Conservation (phyloP, 2,888 invertebrate species). For the Melanotus villosus region DNA sequence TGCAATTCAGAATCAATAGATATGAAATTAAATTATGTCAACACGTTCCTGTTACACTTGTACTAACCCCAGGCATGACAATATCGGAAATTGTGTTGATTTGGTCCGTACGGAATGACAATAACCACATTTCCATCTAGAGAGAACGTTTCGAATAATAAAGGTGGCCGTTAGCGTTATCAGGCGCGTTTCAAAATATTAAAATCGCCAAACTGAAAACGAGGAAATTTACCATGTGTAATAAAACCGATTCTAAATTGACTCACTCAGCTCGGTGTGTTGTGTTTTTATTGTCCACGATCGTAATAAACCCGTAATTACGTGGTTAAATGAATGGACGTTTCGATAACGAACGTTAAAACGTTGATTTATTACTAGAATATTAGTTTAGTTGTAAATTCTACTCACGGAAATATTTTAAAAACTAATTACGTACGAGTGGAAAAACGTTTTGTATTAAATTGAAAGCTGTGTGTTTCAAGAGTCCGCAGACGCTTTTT, state of each 20-base stretch:
- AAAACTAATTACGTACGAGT: not conserved
- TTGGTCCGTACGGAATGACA: not conserved
- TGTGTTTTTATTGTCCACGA: too few species aligned
- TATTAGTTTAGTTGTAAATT: not conserved
- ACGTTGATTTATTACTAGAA: too few species aligned
- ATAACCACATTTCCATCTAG: not conserved
- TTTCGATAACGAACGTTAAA: too few species aligned
- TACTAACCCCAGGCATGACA: not conserved
- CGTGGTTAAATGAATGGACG: too few species aligned
- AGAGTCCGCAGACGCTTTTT: not conserved
- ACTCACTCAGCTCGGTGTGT: too few species aligned
- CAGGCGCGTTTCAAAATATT: too few species aligned
- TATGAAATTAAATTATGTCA: not conserved
- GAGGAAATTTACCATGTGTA: too few species aligned
- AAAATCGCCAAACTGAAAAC: too few species aligned
- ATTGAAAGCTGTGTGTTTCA: constrained; percentile 12
- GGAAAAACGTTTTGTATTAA: constrained; percentile 1
- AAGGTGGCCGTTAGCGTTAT: not conserved
- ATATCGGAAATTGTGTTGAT: constrained; percentile 5
- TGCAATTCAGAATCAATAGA: too few species aligned
- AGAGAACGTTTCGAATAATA: not conserved
- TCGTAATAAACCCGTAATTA: too few species aligned
- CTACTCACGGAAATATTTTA: not conserved
- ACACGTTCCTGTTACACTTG: not conserved
- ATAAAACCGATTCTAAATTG: too few species aligned